phyloP scores from a whole-genome alignment of 1,140 invertebrate species.

The fruit fly (Drosophila melanogaster) region DNA sequence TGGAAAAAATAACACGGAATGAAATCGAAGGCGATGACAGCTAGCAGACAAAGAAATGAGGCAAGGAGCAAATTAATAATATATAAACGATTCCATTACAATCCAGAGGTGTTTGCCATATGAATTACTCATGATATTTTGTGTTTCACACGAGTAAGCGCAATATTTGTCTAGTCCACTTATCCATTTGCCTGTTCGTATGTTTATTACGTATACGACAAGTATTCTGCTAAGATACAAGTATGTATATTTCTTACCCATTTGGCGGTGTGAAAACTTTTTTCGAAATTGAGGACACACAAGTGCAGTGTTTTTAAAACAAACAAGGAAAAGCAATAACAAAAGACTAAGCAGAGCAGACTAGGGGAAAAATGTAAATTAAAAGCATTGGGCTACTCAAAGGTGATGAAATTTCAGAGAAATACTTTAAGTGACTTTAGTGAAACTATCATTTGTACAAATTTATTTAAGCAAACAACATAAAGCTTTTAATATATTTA shows the following conservation, averaged over 20 bases:
- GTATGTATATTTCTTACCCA: constrained; percentile 4
- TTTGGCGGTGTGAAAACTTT: constrained; percentile 13
- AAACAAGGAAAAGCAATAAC: constrained; percentile 1
- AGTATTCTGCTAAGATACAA: constrained; percentile 20
- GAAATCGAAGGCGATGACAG: constrained; percentile 38
- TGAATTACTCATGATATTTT: constrained; percentile 32
- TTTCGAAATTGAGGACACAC: constrained; percentile 27
- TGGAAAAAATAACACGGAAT: constrained; percentile 13
- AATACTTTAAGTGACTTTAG: constrained; percentile 2
- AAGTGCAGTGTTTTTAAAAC: constrained; percentile 24
- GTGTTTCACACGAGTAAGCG: constrained; percentile 19
- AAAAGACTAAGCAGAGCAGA: constrained; percentile 8
- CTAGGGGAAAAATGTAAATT: constrained; percentile 12
- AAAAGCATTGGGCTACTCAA: not conserved
- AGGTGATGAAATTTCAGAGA: not conserved
- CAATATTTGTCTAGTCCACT: constrained; percentile 30
- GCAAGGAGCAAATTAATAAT: constrained; percentile 38
- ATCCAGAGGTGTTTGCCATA: constrained; percentile 31
- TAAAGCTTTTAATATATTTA: no score
- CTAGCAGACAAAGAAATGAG: constrained; percentile 14
- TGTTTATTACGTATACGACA: constrained; percentile 21
- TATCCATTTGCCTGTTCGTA: constrained; percentile 11
- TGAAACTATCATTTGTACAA: not conserved
- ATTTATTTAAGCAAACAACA: no score
- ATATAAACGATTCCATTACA: constrained; percentile 43